phyloP scores from a whole-genome alignment of 2,797 vertebrate species.

The Falco rusticolus region DNA sequence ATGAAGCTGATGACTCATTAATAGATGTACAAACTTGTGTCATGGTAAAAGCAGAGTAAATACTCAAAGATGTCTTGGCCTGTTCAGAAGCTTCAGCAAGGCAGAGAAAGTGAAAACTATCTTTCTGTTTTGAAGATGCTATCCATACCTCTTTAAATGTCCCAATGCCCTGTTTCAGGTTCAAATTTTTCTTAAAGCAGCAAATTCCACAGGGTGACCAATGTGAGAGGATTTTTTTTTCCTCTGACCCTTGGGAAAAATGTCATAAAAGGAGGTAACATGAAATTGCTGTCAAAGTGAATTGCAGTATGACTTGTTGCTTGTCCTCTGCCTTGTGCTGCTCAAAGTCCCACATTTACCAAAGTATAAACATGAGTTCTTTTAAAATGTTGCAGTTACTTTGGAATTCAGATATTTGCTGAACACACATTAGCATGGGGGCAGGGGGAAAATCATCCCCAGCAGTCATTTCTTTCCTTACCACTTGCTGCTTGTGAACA shows the following conservation, averaged over 20 bases:
- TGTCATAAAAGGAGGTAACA: neutral
- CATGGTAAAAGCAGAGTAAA: neutral
- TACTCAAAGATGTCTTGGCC: neutral
- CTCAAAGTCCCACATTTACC: neutral
- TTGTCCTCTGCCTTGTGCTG: neutral
- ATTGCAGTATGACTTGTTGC: neutral
- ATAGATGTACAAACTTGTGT: neutral
- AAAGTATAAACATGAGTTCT: neutral
- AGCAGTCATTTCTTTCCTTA: neutral
- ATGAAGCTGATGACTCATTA: neutral
- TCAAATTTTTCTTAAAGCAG: neutral
- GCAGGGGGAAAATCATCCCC: neutral
- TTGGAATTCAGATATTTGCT: neutral
- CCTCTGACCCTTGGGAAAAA: neutral
- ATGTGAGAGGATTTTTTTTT: neutral
- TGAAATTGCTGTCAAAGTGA: neutral
- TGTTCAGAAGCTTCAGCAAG: neutral
- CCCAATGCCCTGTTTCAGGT: neutral
- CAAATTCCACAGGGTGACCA: neutral
- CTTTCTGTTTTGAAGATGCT: neutral
- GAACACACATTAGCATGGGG: neutral
- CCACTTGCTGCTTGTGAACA: neutral
- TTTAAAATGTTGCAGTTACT: neutral
- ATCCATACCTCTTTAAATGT: neutral
- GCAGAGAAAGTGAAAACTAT: neutral